Evolutionary conservation across 2,797 vertebrate genomes (phyloP).

Genomic region (Pelochelys cantorii): DNA sequence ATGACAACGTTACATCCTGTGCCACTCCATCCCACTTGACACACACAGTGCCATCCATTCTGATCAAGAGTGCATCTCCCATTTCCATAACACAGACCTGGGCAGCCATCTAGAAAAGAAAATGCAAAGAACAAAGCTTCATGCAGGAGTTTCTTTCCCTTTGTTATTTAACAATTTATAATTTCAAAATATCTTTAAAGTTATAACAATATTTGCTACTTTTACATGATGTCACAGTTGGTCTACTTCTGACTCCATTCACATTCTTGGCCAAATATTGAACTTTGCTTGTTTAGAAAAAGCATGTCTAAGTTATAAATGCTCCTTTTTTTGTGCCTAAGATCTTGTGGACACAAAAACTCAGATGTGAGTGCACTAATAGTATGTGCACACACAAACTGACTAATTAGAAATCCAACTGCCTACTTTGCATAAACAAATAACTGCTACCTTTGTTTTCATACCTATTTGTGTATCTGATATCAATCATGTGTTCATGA

Average conservation of each 20-base stretch:
- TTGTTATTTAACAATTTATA: neutral
- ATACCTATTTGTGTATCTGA: neutral
- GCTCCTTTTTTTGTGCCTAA: neutral
- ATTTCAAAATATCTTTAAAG: no score
- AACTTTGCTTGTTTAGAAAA: neutral
- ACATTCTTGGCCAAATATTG: neutral
- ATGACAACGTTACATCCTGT: constrained; percentile 95
- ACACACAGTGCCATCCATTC: constrained; percentile 97
- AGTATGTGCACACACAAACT: neutral
- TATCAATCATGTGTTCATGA: neutral
- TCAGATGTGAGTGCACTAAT: neutral
- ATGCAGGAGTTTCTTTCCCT: neutral
- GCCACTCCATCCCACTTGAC: constrained; percentile 97
- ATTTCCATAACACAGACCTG: constrained; percentile 95
- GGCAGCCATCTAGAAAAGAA: constrained; percentile 90
- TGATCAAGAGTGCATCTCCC: constrained; percentile 97
- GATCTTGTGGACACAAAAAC: neutral
- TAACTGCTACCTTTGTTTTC: neutral
- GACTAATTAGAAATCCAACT: neutral
- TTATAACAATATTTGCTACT: neutral
- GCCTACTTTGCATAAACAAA: neutral
- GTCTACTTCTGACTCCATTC: neutral
- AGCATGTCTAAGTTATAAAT: neutral
- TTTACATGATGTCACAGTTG: neutral
- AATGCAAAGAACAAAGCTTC: constrained; percentile 16